Evolutionary conservation across 2,888 invertebrate species (phyloP), one percentile per base, ranked within the genome.

Genomic region (Cyclophora punctaria): DNA sequence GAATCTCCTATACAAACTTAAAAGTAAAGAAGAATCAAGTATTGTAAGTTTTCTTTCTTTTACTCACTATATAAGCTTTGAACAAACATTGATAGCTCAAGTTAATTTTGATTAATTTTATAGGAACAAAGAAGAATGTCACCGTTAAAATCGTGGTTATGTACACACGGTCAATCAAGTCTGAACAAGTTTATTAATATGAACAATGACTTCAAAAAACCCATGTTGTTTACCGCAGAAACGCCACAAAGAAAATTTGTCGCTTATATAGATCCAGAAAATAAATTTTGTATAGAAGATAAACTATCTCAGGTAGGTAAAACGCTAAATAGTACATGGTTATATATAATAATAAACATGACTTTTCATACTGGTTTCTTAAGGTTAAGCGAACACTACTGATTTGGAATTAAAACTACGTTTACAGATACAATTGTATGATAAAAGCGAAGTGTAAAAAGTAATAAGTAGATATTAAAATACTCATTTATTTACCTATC

Each of bases 261-360:
- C 0, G 98, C 98, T 0, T 96, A 96, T 71, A 98, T 99, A 62
- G 98, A 99, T 82, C 95, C 96, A 1, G 97, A 98, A 54, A 92
- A 96, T 69, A 92, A 94, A 77, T 97, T 98, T 80, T 91, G 92
- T 49, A 90, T 94, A 53, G 95, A 96, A 82, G 98, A 98, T 76
- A 98, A 98, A 83, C 84, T 98, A 48, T 98, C 98, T 4, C 98
- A 98, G 91, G 96, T 97, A 59, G 20, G 20, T 20, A 20, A 20
- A 20, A 20, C 20, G 20, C 20, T 20, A 20, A 20, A 20, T 20
- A 20, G 20, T 20, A 20, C 20, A 20, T 20, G 20, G 20, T 20
- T 20, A 20, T 20, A 20, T 20, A 20, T 2, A 20, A 20, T 20
- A 20, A 20, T 20, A 20, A 20, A 20, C 20, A 20, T 20, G 20